phyloP scores from a whole-genome alignment of 2,113 vertebrate species.

The Megaleporinus macrocephalus region DNA sequence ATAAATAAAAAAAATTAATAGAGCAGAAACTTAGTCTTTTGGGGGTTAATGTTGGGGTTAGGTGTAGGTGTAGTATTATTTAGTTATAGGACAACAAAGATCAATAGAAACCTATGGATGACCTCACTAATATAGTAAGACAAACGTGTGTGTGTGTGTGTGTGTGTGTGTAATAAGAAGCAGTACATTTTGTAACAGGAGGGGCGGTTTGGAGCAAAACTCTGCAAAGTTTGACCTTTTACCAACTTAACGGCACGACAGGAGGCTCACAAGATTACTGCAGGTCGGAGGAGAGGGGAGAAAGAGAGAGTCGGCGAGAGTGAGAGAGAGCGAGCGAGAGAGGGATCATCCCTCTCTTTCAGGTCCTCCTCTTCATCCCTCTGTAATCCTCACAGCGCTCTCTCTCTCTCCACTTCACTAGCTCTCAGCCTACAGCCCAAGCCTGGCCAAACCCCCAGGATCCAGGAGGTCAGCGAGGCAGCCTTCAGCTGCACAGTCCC shows the following conservation, averaged over 20 bases:
- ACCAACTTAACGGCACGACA: conserved; percentile 37
- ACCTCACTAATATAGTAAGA: no score
- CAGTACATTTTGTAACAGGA: background rate
- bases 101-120: no score
- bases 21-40: no score
- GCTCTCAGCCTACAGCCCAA: conserved; percentile 24
- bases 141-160: background rate
- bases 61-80: no score
- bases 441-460: conserved; percentile 31
- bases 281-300: background rate
- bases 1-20: no score
- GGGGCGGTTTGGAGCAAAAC: background rate
- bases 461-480: conserved; percentile 37
- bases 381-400: conserved; percentile 44
- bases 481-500: conserved; percentile 21
- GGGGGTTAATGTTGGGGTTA: no score
- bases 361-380: conserved; percentile 39
- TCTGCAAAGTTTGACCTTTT: conserved; percentile 45
- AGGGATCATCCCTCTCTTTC: conserved; percentile 51
- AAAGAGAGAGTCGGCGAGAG: conserved; percentile 5
- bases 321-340: conserved; percentile 13
- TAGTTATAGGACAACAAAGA: no score
- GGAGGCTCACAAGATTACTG: conserved; percentile 41
- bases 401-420: conserved; percentile 42
- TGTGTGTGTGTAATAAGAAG: background rate